These are phyloP conservation scores for Drosophila ustulata DNA, from an alignment of 2,888 invertebrate genomes.

Conservation along the genomic window DNA sequence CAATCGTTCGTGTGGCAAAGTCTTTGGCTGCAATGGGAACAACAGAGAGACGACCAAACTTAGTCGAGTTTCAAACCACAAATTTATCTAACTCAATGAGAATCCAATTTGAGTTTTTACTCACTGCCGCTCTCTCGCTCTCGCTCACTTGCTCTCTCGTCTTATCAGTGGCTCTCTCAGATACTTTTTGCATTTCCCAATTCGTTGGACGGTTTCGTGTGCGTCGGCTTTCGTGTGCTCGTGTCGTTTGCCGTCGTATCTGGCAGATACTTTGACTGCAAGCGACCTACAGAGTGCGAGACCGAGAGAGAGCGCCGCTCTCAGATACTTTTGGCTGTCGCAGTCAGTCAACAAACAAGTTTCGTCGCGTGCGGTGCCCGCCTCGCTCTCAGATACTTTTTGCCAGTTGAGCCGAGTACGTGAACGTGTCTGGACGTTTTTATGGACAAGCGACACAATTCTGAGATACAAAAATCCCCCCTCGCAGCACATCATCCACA, in stretches of 20 bases:
- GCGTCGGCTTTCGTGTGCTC: constrained; percentile 18
- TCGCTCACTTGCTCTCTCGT: background rate
- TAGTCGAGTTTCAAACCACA: constrained; percentile 61
- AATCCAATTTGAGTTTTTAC: constrained; percentile 57
- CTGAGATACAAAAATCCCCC: constrained; percentile 16
- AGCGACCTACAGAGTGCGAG: background rate
- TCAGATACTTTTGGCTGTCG: constrained; percentile 26
- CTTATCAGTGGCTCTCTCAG: constrained; percentile 45
- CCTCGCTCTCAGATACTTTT: constrained; percentile 60
- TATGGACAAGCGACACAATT: constrained; percentile 37
- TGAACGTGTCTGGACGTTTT: constrained; percentile 68
- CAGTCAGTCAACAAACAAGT: constrained; percentile 55
- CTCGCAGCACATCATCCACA: background rate
- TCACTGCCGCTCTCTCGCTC: constrained; percentile 25
- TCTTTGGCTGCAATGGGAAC: constrained; percentile 28
- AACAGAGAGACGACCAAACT: background rate
- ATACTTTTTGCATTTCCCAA: constrained; percentile 44
- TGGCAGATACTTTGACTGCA: constrained; percentile 16
- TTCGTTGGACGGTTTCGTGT: constrained; percentile 41
- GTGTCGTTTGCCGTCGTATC: constrained; percentile 14
- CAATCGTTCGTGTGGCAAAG: constrained; percentile 20
- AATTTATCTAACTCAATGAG: constrained; percentile 69
- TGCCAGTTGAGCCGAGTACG: constrained; percentile 77
- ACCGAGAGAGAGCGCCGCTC: constrained; percentile 15
- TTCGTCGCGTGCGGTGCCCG: constrained; percentile 53